A percentile compares a stretch with the other conserved stretches of the same genome.
These are phyloP conservation scores for Mormyrus hasselquistii DNA, from an alignment of 2,797 vertebrate species.

Conservation along the genomic window DNA sequence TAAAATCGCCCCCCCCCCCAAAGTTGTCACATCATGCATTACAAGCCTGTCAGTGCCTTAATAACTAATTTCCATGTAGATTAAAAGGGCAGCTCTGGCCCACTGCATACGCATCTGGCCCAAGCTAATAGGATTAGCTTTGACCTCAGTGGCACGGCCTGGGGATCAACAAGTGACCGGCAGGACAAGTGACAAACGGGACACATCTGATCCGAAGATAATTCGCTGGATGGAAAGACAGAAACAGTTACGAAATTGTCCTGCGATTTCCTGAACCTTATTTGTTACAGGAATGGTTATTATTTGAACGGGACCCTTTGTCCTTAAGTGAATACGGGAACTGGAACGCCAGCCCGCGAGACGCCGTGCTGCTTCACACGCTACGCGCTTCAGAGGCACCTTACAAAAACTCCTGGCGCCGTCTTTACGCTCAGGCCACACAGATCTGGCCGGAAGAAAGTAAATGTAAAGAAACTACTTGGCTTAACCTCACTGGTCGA, in stretches of 20 bases:
- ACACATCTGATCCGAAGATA: background rate
- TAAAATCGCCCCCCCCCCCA: conserved; percentile 10
- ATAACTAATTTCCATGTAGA: conserved; percentile 25
- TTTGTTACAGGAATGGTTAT: background rate
- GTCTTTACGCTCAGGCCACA: background rate
- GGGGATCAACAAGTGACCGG: background rate
- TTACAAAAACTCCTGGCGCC: background rate
- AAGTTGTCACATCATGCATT: conserved; percentile 20
- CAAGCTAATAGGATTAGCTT: background rate
- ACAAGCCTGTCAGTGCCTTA: conserved; percentile 29
- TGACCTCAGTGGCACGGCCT: background rate
- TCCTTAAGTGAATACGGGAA: background rate
- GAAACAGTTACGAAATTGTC: conserved; percentile 2
- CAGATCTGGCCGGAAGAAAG: background rate
- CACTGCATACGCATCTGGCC: background rate
- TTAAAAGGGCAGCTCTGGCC: conserved; percentile 5
- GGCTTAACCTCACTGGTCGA: conserved; percentile 6
- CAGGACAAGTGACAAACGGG: background rate
- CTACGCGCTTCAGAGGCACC: background rate
- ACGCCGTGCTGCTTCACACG: background rate
- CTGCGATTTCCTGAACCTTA: background rate
- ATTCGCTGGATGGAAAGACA: background rate
- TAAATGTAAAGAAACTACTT: background rate
- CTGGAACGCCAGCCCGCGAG: background rate
- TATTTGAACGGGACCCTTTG: background rate